phyloP scores from a whole-genome alignment of 37 sponge, comb jelly and placozoan genomes.

The Cladorhizidae sp. region DNA sequence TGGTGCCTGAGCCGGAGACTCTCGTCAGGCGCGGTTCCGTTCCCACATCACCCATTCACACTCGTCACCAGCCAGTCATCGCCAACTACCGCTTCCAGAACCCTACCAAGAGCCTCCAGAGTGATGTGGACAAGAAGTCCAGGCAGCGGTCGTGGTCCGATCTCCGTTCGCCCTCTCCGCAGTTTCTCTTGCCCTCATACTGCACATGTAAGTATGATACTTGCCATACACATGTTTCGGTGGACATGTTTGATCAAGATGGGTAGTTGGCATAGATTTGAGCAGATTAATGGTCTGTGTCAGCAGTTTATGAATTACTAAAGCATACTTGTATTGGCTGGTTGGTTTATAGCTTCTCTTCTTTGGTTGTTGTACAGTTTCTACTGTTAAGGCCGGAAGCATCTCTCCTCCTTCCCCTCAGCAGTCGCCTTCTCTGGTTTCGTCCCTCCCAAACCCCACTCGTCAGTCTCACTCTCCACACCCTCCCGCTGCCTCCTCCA shows the following conservation, averaged over 20 bases:
- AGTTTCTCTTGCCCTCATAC: not conserved
- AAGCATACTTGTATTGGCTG: no score
- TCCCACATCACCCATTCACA: not conserved
- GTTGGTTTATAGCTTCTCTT: no score
- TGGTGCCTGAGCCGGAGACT: not conserved
- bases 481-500: conserved; percentile 4
- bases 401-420: no score
- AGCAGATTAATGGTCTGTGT: no score
- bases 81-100: not conserved
- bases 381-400: no score
- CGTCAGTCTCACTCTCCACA: not conserved
- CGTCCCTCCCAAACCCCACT: not conserved
- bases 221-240: no score
- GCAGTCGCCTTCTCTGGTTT: not conserved
- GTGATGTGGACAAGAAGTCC: not conserved
- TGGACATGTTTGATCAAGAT: no score
- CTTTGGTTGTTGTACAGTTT: no score
- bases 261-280: no score
- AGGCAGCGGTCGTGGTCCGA: conserved; percentile 22
- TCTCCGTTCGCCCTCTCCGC: conserved; percentile 5
- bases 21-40: not conserved
- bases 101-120: not conserved
- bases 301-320: no score
- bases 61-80: not conserved
- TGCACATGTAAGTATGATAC: no score